These are phyloP conservation scores for Chaenodraco wilsoni DNA, from an alignment of 2,797 vertebrate species.

Conservation along the genomic window DNA sequence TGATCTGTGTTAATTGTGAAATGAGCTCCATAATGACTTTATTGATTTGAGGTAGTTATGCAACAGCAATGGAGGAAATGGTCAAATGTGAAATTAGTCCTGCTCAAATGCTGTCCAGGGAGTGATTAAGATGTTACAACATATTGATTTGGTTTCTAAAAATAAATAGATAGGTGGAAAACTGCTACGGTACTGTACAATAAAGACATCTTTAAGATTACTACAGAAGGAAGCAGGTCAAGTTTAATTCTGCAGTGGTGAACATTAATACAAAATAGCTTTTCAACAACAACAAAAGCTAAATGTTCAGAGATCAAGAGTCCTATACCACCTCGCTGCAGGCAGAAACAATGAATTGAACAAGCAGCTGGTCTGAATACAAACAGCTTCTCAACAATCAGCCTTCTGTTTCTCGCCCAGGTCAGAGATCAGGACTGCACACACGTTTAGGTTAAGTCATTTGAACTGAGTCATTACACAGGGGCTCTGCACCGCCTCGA, in stretches of 20 bases:
- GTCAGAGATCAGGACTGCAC: constrained; percentile 9
- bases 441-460: constrained; percentile 1
- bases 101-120: neutral
- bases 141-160: constrained; percentile 24
- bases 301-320: constrained; percentile 13
- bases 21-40: constrained; percentile 23
- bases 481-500: neutral
- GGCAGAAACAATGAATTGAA: constrained; percentile 27
- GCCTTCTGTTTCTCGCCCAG: constrained; percentile 2
- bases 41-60: constrained; percentile 24
- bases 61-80: constrained; percentile 24
- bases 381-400: constrained; percentile 9
- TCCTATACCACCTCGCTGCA: neutral
- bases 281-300: constrained; percentile 12
- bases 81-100: constrained; percentile 10
- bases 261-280: constrained; percentile 23
- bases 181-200: neutral
- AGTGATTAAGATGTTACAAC: neutral
- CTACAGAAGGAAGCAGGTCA: constrained; percentile 7
- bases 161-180: constrained; percentile 1
- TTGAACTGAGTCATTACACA: constrained; percentile 14
- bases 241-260: constrained; percentile 16
- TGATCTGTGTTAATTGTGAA: constrained; percentile 26
- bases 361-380: constrained; percentile 24
- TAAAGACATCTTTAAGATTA: neutral